Evolutionary conservation across 2,797 vertebrate species (phyloP).

Genomic region (Fistularia tabacaria): DNA sequence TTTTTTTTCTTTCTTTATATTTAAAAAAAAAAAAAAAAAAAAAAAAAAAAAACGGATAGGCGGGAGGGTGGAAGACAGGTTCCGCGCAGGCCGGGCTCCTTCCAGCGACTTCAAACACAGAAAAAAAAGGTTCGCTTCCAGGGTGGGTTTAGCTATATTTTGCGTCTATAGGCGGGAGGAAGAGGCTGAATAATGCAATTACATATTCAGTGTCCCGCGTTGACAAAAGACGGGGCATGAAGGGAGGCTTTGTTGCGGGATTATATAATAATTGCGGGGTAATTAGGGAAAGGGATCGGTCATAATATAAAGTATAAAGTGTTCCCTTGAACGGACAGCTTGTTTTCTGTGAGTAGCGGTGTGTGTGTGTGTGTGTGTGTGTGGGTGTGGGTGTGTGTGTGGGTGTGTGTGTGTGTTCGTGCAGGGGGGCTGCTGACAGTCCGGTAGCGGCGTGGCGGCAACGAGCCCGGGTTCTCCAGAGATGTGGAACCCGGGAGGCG

Average conservation of each 20-base stretch:
- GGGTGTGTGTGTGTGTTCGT: too few relatives aligned
- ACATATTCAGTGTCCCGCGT: slow-evolving; percentile 94
- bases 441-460: too few relatives aligned
- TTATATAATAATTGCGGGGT: slow-evolving; percentile 99
- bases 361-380: too few relatives aligned
- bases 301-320: slow-evolving; percentile 93
- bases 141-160: slow-evolving; percentile 79
- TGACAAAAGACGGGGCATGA: slow-evolving; percentile 96
- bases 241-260: slow-evolving; percentile 98
- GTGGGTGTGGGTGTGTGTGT: too few relatives aligned
- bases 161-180: slow-evolving; percentile 79
- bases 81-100: slow-evolving; percentile 47
- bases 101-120: slow-evolving; percentile 59
- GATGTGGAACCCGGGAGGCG: too few relatives aligned
- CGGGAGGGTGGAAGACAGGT: slow-evolving; percentile 25
- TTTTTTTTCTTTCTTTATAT: slow-evolving; percentile 51
- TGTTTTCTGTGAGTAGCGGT: slow-evolving; percentile 78
- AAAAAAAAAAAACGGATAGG: neutral
- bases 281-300: slow-evolving; percentile 94
- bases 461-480: too few relatives aligned
- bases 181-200: slow-evolving; percentile 91
- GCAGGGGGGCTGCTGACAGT: slow-evolving; percentile 52
- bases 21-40: slow-evolving; percentile 13
- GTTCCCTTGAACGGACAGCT: slow-evolving; percentile 81
- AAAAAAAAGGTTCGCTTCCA: slow-evolving; percentile 64